Percentiles rank a stretch among this genome's conserved stretches.
Evolutionary conservation across 2,113 vertebrate genomes (phyloP).

Genomic region (Heteronetta atricapilla): DNA sequence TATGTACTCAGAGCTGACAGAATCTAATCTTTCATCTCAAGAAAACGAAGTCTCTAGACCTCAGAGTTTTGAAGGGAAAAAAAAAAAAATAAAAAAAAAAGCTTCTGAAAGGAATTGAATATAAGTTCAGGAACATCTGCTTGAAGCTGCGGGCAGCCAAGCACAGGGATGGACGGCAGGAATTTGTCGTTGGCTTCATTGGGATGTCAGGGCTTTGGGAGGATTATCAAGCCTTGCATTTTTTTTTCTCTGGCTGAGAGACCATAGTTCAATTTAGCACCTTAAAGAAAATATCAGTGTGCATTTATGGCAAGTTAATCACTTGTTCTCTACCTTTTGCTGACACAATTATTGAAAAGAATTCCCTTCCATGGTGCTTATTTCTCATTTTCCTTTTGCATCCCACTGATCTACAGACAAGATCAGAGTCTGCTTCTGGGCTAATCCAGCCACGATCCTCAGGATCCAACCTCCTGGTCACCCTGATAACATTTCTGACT

Average conservation of each 20-base stretch:
- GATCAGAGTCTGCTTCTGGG: not conserved
- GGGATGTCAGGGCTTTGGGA: not conserved
- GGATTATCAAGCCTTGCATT: not conserved
- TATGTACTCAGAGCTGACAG: conserved; percentile 71
- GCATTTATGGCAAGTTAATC: not conserved
- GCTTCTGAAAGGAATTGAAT: not conserved
- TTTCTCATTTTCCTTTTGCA: not conserved
- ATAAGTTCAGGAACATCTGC: conserved; percentile 46
- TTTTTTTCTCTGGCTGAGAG: not conserved
- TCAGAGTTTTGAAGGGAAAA: not conserved
- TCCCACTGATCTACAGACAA: not conserved
- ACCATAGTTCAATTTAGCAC: not conserved
- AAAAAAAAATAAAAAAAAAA: not conserved
- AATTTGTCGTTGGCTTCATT: not conserved
- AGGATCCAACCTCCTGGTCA: not conserved
- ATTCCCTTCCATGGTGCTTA: not conserved
- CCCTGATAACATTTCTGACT: not conserved
- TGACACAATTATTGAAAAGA: not conserved
- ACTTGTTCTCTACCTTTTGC: not conserved
- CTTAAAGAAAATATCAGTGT: not conserved
- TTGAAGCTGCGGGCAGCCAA: not conserved
- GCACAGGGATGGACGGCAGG: not conserved
- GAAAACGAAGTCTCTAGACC: conserved; percentile 58
- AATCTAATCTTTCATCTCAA: conserved; percentile 64
- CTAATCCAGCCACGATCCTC: not conserved